Evolutionary conservation across 2,888 invertebrate genomes (phyloP).

Genomic region (Acheta domesticus): DNA sequence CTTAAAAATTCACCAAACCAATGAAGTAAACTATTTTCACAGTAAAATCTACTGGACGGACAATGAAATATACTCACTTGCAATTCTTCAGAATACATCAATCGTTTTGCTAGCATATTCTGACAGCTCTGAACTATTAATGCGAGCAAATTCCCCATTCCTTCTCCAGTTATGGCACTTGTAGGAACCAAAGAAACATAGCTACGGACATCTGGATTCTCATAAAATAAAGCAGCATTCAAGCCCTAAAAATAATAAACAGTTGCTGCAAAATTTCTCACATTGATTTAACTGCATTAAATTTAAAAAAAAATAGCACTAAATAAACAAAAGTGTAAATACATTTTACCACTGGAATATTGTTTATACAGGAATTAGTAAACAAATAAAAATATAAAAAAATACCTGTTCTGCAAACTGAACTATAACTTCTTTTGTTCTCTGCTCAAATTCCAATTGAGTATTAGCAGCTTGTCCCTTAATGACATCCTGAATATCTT

Average conservation of each 20-base stretch:
- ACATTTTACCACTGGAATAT: not conserved
- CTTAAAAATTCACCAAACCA: no score
- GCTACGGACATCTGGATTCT: conserved; percentile 88
- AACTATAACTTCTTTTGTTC: conserved; percentile 79
- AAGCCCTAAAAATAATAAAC: conserved; percentile 60
- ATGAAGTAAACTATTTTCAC: no score
- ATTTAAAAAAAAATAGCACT: not conserved
- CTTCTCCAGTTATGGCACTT: conserved; percentile 96
- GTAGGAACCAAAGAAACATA: conserved; percentile 97
- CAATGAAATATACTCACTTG: conserved; percentile 69
- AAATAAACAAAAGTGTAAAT: not conserved
- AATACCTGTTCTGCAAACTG: conserved; percentile 89
- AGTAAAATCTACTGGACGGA: no score
- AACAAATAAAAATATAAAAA: conserved; percentile 20
- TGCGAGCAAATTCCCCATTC: conserved; percentile 95
- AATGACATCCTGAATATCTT: conserved; percentile 86
- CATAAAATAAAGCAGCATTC: conserved; percentile 92
- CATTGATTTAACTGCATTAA: not conserved
- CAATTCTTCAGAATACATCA: conserved; percentile 89
- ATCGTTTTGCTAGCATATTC: conserved; percentile 77
- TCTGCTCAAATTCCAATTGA: conserved; percentile 88
- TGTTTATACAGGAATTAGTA: not conserved
- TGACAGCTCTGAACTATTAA: conserved; percentile 92
- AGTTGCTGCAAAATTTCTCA: not conserved
- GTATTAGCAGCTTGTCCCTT: conserved; percentile 86